phyloP scores from a whole-genome alignment of 2,888 invertebrate species.

The Spicauda simplicius region DNA sequence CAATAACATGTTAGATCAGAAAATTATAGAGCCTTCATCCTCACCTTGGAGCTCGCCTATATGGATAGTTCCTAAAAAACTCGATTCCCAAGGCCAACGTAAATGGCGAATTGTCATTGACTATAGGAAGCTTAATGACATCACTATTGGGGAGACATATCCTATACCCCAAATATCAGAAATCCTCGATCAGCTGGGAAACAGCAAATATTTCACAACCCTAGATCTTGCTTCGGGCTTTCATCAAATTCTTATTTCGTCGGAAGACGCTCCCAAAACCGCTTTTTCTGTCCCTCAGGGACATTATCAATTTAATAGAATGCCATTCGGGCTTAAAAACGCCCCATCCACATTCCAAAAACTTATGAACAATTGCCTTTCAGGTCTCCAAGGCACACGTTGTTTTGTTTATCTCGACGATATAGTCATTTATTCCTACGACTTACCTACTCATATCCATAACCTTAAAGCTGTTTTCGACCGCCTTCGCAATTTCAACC shows the following conservation, averaged over 20 bases:
- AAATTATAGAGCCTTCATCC: conserved; percentile 38
- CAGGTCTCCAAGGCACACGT: not conserved
- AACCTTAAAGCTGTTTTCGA: not conserved
- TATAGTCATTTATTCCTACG: conserved; percentile 1
- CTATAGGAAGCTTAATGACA: conserved; percentile 42
- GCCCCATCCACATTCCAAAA: conserved; percentile 4
- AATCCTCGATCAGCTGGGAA: not conserved
- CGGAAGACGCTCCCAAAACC: conserved; percentile 39
- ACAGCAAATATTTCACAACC: conserved; percentile 40
- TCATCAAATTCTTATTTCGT: too few relatives aligned
- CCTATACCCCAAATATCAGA: conserved; percentile 27
- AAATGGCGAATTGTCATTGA: conserved; percentile 47
- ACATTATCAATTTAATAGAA: conserved; percentile 38
- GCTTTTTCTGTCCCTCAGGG: conserved; percentile 40
- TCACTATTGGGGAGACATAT: conserved; percentile 42
- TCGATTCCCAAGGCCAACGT: conserved; percentile 39
- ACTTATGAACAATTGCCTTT: not conserved
- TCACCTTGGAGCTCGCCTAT: conserved; percentile 47
- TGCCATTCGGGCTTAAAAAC: too few relatives aligned
- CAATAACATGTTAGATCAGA: conserved; percentile 33
- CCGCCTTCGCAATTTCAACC: not conserved
- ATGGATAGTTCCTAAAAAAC: conserved; percentile 45
- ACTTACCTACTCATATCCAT: not conserved
- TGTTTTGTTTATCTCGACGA: conserved; percentile 14
- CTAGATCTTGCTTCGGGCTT: conserved; percentile 40